Evolutionary conservation across 2,888 invertebrate species (phyloP).

Genomic region (Brachyptera risi): DNA sequence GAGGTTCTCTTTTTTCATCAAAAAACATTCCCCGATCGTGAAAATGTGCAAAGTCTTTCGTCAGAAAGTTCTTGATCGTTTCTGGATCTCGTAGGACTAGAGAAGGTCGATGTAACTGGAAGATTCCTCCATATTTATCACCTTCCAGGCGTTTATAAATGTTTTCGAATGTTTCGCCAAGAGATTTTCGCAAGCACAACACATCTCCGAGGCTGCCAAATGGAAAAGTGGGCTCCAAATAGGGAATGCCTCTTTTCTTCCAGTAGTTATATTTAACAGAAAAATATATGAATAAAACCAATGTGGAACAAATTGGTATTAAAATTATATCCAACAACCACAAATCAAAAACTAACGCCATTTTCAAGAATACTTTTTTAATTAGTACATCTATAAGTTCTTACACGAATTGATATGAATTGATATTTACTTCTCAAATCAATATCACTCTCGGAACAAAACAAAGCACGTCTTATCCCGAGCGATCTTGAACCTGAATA

Average conservation of each 20-base stretch:
- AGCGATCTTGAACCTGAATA: no score
- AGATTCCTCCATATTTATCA: neutral
- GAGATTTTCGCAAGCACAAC: neutral
- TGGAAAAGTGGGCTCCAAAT: constrained; percentile 8
- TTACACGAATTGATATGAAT: no score
- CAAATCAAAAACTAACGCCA: no score
- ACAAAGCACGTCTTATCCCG: no score
- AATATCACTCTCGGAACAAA: no score
- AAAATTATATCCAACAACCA: no score
- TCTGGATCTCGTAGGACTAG: constrained; percentile 21
- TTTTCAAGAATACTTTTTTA: no score
- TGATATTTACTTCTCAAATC: no score
- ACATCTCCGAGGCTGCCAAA: constrained; percentile 14
- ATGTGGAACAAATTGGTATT: no score
- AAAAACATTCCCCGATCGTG: constrained; percentile 25
- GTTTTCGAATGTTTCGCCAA: neutral
- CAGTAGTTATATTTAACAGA: constrained; percentile 9
- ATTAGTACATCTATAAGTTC: no score
- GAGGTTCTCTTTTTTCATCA: constrained; percentile 34
- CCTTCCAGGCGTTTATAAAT: neutral
- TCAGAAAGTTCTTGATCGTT: constrained; percentile 16
- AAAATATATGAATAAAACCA: no score
- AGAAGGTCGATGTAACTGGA: constrained; percentile 1
- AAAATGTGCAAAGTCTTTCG: constrained; percentile 27
- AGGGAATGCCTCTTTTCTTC: constrained; percentile 23